Percentiles rank a stretch among this genome's conserved stretches.
Conservation (phyloP, 2,113 vertebrate genomes). For the Clarias macrocephalus region DNA sequence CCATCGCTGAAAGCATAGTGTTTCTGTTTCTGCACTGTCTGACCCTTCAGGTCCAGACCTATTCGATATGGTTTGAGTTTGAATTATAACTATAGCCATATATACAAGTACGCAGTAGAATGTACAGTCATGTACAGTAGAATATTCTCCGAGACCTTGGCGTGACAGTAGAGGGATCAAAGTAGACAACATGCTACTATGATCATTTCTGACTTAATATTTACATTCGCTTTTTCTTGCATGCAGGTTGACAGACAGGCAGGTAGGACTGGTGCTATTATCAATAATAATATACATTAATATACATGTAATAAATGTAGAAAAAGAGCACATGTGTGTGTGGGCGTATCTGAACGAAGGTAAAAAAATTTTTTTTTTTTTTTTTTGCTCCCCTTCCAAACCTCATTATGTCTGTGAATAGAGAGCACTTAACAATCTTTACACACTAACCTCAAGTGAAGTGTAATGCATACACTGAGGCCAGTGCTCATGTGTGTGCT, state of each 20-base stretch:
- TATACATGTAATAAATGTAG: neutral
- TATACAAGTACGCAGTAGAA: neutral
- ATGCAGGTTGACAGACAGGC: neutral
- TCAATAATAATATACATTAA: neutral
- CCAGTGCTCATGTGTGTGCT: conserved; percentile 40
- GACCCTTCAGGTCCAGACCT: conserved; percentile 8
- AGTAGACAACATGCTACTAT: neutral
- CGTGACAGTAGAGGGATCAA: neutral
- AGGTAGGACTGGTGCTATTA: neutral
- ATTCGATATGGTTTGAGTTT: neutral
- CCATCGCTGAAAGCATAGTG: conserved; percentile 47
- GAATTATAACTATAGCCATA: neutral
- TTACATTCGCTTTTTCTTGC: neutral
- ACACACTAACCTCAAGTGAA: conserved; percentile 38
- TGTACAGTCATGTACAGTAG: too few relatives aligned
- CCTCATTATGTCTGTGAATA: conserved; percentile 49
- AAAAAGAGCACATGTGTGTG: neutral
- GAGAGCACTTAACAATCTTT: conserved; percentile 43
- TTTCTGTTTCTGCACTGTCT: conserved; percentile 26
- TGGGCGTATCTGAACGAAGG: neutral
- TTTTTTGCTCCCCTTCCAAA: conserved; percentile 34
- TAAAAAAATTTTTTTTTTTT: conserved; percentile 9
- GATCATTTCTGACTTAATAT: neutral
- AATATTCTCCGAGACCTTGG: neutral
- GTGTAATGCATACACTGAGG: conserved; percentile 39